These are phyloP conservation scores for Synergus gifuensis DNA, from an alignment of 2,888 invertebrate species.

Conservation along the genomic window DNA sequence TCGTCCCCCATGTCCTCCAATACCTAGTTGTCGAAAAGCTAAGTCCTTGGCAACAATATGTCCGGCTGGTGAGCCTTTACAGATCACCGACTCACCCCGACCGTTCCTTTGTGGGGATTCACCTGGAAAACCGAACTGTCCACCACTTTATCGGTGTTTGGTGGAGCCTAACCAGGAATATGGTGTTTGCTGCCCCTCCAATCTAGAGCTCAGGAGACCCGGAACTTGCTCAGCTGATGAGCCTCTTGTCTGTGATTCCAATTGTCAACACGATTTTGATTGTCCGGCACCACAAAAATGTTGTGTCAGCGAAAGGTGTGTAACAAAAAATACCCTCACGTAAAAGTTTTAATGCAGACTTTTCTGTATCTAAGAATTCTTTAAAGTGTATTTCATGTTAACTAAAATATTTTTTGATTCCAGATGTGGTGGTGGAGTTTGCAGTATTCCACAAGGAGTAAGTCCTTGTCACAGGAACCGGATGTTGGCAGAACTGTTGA, in stretches of 20 bases:
- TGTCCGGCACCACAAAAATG: conserved; percentile 91
- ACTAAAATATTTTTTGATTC: background rate
- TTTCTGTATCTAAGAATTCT: no score
- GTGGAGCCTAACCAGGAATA: conserved; percentile 91
- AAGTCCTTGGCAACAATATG: conserved; percentile 87
- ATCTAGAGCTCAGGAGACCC: conserved; percentile 86
- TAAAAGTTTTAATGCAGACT: no score
- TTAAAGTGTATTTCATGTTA: no score
- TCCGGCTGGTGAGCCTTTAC: conserved; percentile 81
- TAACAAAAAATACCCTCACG: background rate
- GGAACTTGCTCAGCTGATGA: conserved; percentile 85
- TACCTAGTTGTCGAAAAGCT: conserved; percentile 90
- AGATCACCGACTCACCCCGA: conserved; percentile 82
- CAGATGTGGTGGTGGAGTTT: conserved; percentile 83
- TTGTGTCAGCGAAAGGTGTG: conserved; percentile 83
- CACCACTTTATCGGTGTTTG: conserved; percentile 88
- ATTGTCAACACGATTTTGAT: conserved; percentile 89
- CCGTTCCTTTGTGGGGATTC: conserved; percentile 91
- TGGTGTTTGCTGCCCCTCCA: conserved; percentile 92
- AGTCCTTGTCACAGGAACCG: conserved; percentile 86
- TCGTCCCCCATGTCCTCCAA: conserved; percentile 89
- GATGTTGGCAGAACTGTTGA: conserved; percentile 86
- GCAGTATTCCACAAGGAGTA: conserved; percentile 86
- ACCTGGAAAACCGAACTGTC: conserved; percentile 90
- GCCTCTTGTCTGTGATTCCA: conserved; percentile 81